Percentiles rank a stretch among this genome's conserved stretches.
These are phyloP conservation scores for Octodonta nipae DNA, from an alignment of 2,888 invertebrate species.

Conservation along the genomic window DNA sequence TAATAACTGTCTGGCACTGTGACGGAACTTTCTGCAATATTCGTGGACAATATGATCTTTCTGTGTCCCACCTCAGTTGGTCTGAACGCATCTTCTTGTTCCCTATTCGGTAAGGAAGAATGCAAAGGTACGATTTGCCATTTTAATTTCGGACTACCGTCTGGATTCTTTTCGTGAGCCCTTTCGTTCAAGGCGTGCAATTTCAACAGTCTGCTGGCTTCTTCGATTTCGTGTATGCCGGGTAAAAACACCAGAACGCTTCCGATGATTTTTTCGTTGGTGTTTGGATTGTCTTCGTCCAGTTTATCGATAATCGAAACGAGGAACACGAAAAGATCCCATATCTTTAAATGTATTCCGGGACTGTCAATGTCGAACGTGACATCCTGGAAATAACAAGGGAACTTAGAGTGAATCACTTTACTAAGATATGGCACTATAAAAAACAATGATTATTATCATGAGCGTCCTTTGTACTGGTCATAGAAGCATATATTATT, in stretches of 20 bases:
- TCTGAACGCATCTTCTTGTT: conserved; percentile 49
- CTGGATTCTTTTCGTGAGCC: no score
- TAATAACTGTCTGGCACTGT: conserved; percentile 80
- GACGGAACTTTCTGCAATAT: conserved; percentile 85
- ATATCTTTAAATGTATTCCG: conserved; percentile 28
- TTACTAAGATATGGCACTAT: no score
- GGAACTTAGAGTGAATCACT: no score
- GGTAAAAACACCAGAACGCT: conserved; percentile 83
- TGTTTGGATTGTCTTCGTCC: conserved; percentile 34
- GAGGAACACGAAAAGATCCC: conserved; percentile 36
- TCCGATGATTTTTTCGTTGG: conserved; percentile 26
- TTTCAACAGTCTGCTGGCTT: conserved; percentile 41
- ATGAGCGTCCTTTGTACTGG: no score
- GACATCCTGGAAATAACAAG: no score
- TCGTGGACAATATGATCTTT: conserved; percentile 79
- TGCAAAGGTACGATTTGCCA: conserved; percentile 40
- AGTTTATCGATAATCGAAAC: conserved; percentile 52
- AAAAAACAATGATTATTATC: no score
- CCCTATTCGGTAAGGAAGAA: conserved; percentile 53
- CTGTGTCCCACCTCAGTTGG: conserved; percentile 49
- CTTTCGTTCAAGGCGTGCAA: no score
- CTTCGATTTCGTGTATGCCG: conserved; percentile 73
- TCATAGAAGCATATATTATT: no score
- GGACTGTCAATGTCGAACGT: conserved; percentile 42
- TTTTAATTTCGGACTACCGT: conserved; percentile 11